Evolutionary conservation across 2,797 vertebrate genomes (phyloP), one percentile per base, ranked within the genome.

Genomic region (Etheostoma nigrum): DNA sequence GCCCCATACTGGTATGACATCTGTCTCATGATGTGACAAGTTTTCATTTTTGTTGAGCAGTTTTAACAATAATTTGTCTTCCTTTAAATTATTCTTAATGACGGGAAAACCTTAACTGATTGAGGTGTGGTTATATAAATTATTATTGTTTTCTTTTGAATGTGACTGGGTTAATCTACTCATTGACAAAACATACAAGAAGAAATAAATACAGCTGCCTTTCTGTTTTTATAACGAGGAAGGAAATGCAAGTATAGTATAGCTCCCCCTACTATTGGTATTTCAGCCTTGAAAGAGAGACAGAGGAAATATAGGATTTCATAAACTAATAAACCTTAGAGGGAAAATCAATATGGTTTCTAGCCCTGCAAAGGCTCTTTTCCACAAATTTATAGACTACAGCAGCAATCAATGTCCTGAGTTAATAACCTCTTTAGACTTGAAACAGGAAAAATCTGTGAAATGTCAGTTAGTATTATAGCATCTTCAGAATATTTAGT

Each of bases 301-400:
- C 52, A 77, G 51, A 84, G 88, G 83, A 93, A 90, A 86, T 88
- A 87, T 81, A 83, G 69, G 73, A 90, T 93, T 93, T 90, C 77
- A 82, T 90, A 90, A 93, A 85, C 86, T 85, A 89, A 90, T 92
- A 82, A 89, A 82, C 52, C 65, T 81, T 42, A 64, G 53, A 75
- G 52, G 36, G 58, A 82, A 88, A 90, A 93, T 92, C 90, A 87
- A 93, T 91, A 76, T 27, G 57, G 75, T 67, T 59, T 63, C 33
- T 52, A 73, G 69, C 55, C 45, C 67, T 67, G 68, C 76, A 74
- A 82, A 82, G 23, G 58, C 63, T 84, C 51, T 69, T 88, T 88
- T 79, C 66, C 36, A 67, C 72, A 88, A 83, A 92, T 91, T 23
- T 84, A 89, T 83, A 86, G 71, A 74, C 76, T 64, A 73, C 53